Evolutionary conservation across 2,797 vertebrate species (phyloP).

Genomic region (Heliangelus exortis): DNA sequence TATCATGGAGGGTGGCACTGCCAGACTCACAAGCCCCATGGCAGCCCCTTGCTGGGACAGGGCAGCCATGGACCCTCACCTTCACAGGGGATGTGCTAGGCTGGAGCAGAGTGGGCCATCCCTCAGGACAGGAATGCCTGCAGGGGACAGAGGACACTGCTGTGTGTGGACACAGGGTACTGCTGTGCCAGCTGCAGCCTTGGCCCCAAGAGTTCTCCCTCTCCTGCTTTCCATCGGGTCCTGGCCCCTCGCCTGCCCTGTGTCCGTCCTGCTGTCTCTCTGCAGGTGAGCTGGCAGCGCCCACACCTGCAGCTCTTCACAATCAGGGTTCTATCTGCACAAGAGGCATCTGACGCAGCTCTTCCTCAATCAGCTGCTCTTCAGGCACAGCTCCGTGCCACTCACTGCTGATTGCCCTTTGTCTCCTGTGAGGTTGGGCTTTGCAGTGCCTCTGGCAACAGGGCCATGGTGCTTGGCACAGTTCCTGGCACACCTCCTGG

Average conservation of each 20-base stretch:
- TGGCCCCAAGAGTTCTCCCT: neutral
- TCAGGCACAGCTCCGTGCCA: slow-evolving; percentile 61
- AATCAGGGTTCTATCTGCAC: slow-evolving; percentile 63
- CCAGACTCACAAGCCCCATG: neutral
- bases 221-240: neutral
- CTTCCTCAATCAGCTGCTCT: slow-evolving; percentile 76
- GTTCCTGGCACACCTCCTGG: neutral
- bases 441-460: rapidly evolving
- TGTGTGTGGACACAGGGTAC: neutral
- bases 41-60: neutral
- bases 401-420: slow-evolving; percentile 73
- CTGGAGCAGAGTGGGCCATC: no score
- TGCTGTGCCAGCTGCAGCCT: neutral
- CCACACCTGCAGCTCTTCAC: slow-evolving; percentile 63
- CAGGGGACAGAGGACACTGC: no score
- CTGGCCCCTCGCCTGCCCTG: rapidly evolving
- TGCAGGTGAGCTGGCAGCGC: slow-evolving; percentile 40
- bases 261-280: neutral
- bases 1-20: neutral
- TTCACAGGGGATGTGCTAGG: no score
- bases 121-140: no score
- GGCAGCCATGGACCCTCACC: neutral
- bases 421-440: slow-evolving; percentile 53
- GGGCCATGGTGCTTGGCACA: rapidly evolving
- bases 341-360: slow-evolving; percentile 31